These are phyloP conservation scores for Conops quadrifasciatus DNA, from an alignment of 2,888 invertebrate genomes.

Conservation along the genomic window DNA sequence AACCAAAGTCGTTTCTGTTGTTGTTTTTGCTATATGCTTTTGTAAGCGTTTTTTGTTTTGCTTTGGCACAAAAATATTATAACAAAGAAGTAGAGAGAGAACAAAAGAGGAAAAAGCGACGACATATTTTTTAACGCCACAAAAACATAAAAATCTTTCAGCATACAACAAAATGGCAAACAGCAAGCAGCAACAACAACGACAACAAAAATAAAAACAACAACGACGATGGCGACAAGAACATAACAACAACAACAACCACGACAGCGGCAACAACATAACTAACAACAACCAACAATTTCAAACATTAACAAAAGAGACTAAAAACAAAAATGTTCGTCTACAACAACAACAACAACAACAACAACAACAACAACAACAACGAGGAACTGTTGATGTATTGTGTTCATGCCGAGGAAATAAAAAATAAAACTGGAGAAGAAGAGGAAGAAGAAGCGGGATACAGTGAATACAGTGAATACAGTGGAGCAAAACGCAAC, in stretches of 20 bases:
- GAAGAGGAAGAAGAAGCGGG: no score
- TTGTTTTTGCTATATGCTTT: background rate
- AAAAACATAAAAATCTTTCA: constrained; percentile 18
- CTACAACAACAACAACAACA: background rate
- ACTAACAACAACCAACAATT: background rate
- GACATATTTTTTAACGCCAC: constrained; percentile 13
- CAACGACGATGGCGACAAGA: background rate
- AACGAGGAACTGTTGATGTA: background rate
- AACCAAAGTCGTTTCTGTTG: no score
- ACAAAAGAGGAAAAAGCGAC: background rate
- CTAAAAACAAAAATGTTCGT: background rate
- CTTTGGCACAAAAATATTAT: constrained; percentile 9
- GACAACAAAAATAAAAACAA: background rate
- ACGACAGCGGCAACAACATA: background rate
- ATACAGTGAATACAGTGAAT: background rate
- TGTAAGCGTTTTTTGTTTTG: background rate
- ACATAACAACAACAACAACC: background rate
- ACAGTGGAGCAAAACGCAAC: background rate
- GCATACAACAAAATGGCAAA: background rate
- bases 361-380: background rate
- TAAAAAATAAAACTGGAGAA: no score
- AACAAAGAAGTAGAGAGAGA: constrained; percentile 4
- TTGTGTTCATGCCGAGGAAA: no score
- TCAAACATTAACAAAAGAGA: background rate
- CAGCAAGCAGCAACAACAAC: background rate